Evolutionary conservation across 2,888 invertebrate genomes (phyloP), one percentile per base, ranked within the genome.

Genomic region (Uropetala carovei): DNA sequence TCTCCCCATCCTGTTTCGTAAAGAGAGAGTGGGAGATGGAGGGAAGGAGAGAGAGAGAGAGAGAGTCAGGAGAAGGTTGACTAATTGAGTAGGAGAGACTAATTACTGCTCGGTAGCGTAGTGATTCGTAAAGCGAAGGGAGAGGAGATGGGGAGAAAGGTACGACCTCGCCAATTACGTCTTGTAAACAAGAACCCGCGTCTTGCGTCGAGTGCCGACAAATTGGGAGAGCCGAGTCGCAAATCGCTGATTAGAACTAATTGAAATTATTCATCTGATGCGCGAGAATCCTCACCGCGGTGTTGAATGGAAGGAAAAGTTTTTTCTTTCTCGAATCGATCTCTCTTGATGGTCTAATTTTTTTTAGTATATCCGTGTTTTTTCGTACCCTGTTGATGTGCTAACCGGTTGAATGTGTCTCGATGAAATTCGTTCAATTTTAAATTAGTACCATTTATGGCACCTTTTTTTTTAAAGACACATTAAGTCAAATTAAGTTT

Each of bases 191-290:
- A 14, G 27, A 75, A 75, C 27, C 27, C 75, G 22, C 75, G 22
- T 27, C 75, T 22, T 75, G 27, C 22, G 75, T 22, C 68, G 64
- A 3, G 43, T 43, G 43, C 16, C 10, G 75, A 75, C 22, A 22
- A 27, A 75, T 75, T 75, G 75, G 75, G 22, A 75, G 7, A 7
- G 75, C 75, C 22, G 27, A 75, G 75, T 27, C 75, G 75, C 27
- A 75, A 68, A 75, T 75, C 27, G 75, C 22, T 75, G 75, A 75
- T 75, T 75, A 22, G 75, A 75, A 75, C 75, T 75, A 75, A 75
- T 75, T 75, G 27, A 75, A 27, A 11, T 22, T 75, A 9, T 27
- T 43, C 27, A 9, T 22, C 27, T 75, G 75, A 75, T 27, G 75
- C 22, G 22, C 22, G 75, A 43, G 43, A 3, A 43, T 43, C 3